Percentiles rank a stretch among this genome's conserved stretches.
These are phyloP conservation scores for Drosophila atripex DNA, from an alignment of 2,888 invertebrate species.

Conservation along the genomic window DNA sequence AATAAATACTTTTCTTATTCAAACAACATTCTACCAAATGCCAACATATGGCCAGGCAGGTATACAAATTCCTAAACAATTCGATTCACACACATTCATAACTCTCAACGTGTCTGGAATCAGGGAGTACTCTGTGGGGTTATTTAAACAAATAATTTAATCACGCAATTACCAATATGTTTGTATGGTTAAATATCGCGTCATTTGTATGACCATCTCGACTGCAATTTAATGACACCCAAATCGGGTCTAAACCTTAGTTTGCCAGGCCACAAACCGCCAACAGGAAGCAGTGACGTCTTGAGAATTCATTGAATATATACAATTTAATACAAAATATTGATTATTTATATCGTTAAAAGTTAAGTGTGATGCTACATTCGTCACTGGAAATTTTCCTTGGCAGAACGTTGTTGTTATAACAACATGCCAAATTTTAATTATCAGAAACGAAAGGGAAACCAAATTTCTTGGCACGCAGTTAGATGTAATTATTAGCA, in stretches of 20 bases:
- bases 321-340: conserved; percentile 12
- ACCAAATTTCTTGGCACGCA: conserved; percentile 23
- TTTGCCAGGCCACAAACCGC: conserved; percentile 33
- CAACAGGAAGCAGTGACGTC: conserved; percentile 61
- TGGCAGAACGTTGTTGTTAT: neutral
- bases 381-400: conserved; percentile 1
- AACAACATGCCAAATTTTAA: conserved; percentile 56
- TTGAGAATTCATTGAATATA: conserved; percentile 25
- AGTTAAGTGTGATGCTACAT: conserved; percentile 16
- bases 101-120: conserved; percentile 46
- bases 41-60: conserved; percentile 33
- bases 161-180: conserved; percentile 37
- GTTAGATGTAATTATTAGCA: conserved; percentile 25
- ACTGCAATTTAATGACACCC: conserved; percentile 58
- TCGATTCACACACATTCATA: conserved; percentile 11
- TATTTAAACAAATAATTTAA: conserved; percentile 27
- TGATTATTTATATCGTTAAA: conserved; percentile 24
- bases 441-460: conserved; percentile 34
- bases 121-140: neutral
- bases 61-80: conserved; percentile 15
- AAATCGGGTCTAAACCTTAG: conserved; percentile 57
- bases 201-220: conserved; percentile 66
- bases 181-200: conserved; percentile 27
- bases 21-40: conserved; percentile 19
- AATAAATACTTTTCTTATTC: neutral